phyloP scores from a whole-genome alignment of 2,888 invertebrate species.

The Nymphalis c-album region DNA sequence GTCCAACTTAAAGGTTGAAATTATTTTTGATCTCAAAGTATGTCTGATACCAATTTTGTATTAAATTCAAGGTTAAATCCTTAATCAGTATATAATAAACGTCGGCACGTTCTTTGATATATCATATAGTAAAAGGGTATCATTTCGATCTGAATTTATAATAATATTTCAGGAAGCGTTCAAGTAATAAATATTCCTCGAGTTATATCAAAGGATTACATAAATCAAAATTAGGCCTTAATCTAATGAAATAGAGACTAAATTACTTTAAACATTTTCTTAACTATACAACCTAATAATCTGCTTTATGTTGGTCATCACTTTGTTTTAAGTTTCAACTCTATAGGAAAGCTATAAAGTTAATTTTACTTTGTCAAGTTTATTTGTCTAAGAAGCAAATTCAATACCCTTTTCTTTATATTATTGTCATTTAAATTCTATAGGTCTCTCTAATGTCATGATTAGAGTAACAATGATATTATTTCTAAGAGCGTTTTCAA shows the following conservation, averaged over 20 bases:
- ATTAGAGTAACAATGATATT: constrained; percentile 10
- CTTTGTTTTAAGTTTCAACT: background rate
- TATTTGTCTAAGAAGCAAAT: background rate
- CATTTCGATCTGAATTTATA: constrained; percentile 1
- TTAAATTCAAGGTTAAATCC: too few species aligned
- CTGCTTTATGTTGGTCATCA: background rate
- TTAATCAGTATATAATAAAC: too few species aligned
- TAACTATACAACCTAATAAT: background rate
- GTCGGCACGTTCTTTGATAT: constrained; percentile 1
- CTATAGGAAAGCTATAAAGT: background rate
- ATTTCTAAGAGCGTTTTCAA: background rate
- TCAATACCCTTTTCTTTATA: constrained; percentile 4
- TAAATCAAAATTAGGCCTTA: background rate
- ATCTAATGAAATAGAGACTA: background rate
- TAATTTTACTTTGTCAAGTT: background rate
- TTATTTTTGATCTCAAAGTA: too few species aligned
- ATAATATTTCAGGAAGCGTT: constrained; percentile 3
- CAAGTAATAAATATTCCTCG: background rate
- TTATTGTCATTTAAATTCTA: constrained; percentile 8
- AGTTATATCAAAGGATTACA: background rate
- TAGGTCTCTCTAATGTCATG: constrained; percentile 5
- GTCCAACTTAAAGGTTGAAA: too few species aligned
- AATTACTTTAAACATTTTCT: background rate
- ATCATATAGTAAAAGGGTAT: background rate
- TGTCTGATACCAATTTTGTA: too few species aligned